A percentile compares a stretch with the other conserved stretches of the same genome.
Conservation (phyloP, 2,888 invertebrate genomes). For the Cheilosia vernalis region DNA sequence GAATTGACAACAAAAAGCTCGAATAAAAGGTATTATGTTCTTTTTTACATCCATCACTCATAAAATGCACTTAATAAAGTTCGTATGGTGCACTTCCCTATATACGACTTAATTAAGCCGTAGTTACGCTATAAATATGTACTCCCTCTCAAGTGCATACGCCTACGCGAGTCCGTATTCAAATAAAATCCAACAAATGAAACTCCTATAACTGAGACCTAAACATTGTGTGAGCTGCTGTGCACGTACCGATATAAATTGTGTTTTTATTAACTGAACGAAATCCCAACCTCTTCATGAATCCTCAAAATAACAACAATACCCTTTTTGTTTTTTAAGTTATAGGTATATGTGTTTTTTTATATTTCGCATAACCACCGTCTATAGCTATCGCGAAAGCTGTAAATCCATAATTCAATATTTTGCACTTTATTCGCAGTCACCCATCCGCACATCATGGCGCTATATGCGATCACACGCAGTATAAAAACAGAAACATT, state of each 20-base stretch:
- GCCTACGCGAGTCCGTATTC: neutral
- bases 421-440: slow-evolving; percentile 43
- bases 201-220: slow-evolving; percentile 6
- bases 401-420: slow-evolving; percentile 59
- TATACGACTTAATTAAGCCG: slow-evolving; percentile 55
- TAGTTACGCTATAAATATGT: slow-evolving; percentile 4
- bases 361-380: slow-evolving; percentile 38
- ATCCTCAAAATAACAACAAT: slow-evolving; percentile 22
- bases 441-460: slow-evolving; percentile 41
- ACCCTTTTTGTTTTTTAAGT: slow-evolving; percentile 14
- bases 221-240: neutral
- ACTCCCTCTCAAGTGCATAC: slow-evolving; percentile 23
- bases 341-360: neutral
- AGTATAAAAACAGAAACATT: slow-evolving; percentile 20
- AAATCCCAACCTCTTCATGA: slow-evolving; percentile 14
- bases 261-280: slow-evolving; percentile 33
- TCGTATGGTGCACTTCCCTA: slow-evolving; percentile 25
- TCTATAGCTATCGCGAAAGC: slow-evolving; percentile 16
- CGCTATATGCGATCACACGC: slow-evolving; percentile 3
- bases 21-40: neutral
- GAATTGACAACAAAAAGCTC: slow-evolving; percentile 13
- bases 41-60: slow-evolving; percentile 9
- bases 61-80: slow-evolving; percentile 49
- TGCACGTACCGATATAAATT: slow-evolving; percentile 21
- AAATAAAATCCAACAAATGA: slow-evolving; percentile 36